Evolutionary conservation across 2,888 invertebrate genomes (phyloP).

Genomic region (Acanthopleura granulata): DNA sequence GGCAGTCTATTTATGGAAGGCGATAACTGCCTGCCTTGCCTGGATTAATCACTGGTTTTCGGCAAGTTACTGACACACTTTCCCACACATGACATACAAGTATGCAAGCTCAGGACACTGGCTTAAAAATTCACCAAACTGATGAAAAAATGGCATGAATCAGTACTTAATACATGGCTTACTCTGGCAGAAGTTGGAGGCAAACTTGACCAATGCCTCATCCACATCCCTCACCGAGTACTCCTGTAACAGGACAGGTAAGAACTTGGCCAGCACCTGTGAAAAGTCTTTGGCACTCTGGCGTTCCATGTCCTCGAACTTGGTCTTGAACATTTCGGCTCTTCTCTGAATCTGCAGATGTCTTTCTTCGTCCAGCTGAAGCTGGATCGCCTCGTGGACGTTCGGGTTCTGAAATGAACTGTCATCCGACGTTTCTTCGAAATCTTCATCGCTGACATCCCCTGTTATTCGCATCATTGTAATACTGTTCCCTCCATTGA

Average conservation of each 20-base stretch:
- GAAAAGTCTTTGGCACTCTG: constrained; percentile 89
- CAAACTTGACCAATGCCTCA: constrained; percentile 90
- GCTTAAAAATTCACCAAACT: too few species aligned
- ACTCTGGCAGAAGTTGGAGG: constrained; percentile 91
- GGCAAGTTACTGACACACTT: too few species aligned
- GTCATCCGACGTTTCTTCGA: constrained; percentile 13
- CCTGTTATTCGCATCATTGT: not conserved
- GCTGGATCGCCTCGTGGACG: constrained; percentile 2
- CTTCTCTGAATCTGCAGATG: not conserved
- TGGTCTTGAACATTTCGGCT: constrained; percentile 16
- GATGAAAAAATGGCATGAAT: not conserved
- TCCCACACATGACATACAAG: too few species aligned
- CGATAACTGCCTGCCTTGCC: too few species aligned
- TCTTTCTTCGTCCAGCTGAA: constrained; percentile 12
- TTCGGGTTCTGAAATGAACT: constrained; percentile 17
- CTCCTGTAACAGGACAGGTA: constrained; percentile 82
- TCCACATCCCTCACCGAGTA: constrained; percentile 90
- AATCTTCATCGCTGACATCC: not conserved
- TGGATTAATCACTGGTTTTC: too few species aligned
- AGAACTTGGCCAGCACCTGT: constrained; percentile 80
- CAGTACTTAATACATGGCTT: constrained; percentile 67
- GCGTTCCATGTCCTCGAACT: constrained; percentile 74
- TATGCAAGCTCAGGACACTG: too few species aligned
- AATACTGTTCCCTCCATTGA: not conserved
- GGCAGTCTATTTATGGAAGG: too few species aligned